Conservation (phyloP, 2,888 invertebrate genomes). For the Pammene aurita region DNA sequence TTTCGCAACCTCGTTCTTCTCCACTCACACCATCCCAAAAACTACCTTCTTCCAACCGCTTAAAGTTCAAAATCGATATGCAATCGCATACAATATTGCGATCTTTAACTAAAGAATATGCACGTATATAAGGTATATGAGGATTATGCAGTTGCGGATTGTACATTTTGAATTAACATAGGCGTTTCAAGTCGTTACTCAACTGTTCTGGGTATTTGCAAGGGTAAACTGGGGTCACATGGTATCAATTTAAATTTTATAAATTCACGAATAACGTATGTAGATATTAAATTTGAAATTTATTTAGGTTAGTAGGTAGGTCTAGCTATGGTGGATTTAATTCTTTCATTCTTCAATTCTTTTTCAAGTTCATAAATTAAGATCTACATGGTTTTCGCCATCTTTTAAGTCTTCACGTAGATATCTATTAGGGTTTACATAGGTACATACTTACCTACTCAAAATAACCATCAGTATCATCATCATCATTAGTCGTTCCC, state of each 20-base stretch:
- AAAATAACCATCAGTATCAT: too few species aligned
- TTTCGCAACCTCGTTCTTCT: slow-evolving; percentile 20
- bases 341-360: too few species aligned
- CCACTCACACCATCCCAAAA: background rate
- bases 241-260: slow-evolving; percentile 36
- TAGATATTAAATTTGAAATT: background rate
- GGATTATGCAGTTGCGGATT: slow-evolving; percentile 48
- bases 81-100: background rate
- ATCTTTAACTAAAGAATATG: slow-evolving; percentile 12
- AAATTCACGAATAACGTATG: background rate
- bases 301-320: background rate
- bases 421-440: too few species aligned
- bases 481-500: too few species aligned
- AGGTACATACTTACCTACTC: too few species aligned
- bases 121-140: slow-evolving; percentile 31
- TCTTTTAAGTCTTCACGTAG: too few species aligned
- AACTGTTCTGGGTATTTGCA: slow-evolving; percentile 47
- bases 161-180: slow-evolving; percentile 70
- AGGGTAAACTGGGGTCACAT: slow-evolving; percentile 50
- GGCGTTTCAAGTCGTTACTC: slow-evolving; percentile 65
- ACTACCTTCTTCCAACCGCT: background rate
- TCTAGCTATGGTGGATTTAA: too few species aligned
- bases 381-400: too few species aligned
- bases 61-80: slow-evolving; percentile 3
- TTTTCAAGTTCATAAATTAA: too few species aligned